Evolutionary conservation across 37 sponge, comb jelly and placozoan species (phyloP).

Genomic region (Beroe forskalii): DNA sequence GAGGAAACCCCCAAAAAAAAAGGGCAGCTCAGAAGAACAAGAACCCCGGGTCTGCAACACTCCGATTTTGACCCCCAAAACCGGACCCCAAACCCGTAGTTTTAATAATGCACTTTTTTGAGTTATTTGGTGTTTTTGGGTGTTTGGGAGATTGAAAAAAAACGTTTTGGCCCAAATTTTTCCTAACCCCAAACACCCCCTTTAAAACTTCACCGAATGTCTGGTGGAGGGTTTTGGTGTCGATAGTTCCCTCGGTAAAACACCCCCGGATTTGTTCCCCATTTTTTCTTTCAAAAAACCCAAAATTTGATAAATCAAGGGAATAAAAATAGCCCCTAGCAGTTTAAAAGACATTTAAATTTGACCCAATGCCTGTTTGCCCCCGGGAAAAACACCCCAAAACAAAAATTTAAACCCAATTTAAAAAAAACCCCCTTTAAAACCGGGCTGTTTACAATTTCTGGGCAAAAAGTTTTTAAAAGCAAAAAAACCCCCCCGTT

Average conservation of each 20-base stretch:
- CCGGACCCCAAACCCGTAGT: not conserved
- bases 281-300: too few relatives aligned
- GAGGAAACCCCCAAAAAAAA: slow-evolving; percentile 43
- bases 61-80: slow-evolving; percentile 17
- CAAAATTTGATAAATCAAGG: too few relatives aligned
- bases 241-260: slow-evolving; percentile 10
- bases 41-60: not conserved
- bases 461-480: slow-evolving; percentile 69
- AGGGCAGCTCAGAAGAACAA: not conserved
- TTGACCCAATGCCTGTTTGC: too few relatives aligned
- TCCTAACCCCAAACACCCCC: not conserved
- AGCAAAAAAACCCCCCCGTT: slow-evolving; percentile 80
- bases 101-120: not conserved
- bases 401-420: too few relatives aligned
- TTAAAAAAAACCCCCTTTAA: too few relatives aligned
- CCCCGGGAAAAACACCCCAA: too few relatives aligned
- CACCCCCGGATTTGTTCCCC: too few relatives aligned
- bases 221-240: slow-evolving; percentile 5
- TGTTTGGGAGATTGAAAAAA: not conserved
- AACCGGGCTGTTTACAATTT: slow-evolving; percentile 84
- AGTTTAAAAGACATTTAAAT: too few relatives aligned
- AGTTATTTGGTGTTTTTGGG: slow-evolving; percentile 39
- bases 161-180: not conserved
- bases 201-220: slow-evolving; percentile 18
- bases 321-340: too few relatives aligned